phyloP scores from a whole-genome alignment of 2,113 vertebrate genomes.

The Perca schrenkii region DNA sequence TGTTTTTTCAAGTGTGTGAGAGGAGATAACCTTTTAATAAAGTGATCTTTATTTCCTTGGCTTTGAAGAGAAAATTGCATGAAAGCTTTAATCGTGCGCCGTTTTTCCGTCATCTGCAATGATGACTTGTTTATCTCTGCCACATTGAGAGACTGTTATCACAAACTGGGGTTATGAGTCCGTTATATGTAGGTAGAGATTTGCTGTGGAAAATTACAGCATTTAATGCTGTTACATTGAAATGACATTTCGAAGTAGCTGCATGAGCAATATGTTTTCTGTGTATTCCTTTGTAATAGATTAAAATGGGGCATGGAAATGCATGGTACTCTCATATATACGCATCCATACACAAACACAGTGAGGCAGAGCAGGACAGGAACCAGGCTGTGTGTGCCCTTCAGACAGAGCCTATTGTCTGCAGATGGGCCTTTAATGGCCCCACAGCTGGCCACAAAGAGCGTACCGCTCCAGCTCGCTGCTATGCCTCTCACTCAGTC shows the following conservation, averaged over 20 bases:
- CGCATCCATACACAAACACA: slow-evolving; percentile 69
- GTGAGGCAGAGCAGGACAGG: slow-evolving; percentile 67
- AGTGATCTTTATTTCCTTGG: slow-evolving; percentile 38
- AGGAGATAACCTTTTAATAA: slow-evolving; percentile 73
- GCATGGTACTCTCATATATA: slow-evolving; percentile 69
- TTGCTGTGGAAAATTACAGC: slow-evolving; percentile 13
- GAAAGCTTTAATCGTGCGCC: not conserved
- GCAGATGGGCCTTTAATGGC: slow-evolving; percentile 82
- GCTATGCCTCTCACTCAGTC: slow-evolving; percentile 51
- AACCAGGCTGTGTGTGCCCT: slow-evolving; percentile 73
- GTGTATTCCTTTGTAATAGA: slow-evolving; percentile 61
- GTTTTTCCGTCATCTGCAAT: slow-evolving; percentile 23
- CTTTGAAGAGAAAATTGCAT: slow-evolving; percentile 30
- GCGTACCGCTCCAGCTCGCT: slow-evolving; percentile 61
- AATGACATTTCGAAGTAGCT: slow-evolving; percentile 39
- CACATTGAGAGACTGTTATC: slow-evolving; percentile 27
- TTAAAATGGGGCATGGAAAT: slow-evolving; percentile 69
- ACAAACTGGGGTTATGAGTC: not conserved
- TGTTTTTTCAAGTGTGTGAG: slow-evolving; percentile 46
- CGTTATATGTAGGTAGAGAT: slow-evolving; percentile 15
- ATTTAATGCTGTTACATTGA: slow-evolving; percentile 20
- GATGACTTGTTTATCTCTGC: slow-evolving; percentile 34
- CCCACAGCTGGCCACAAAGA: slow-evolving; percentile 81
- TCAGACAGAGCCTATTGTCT: slow-evolving; percentile 84
- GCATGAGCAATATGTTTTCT: slow-evolving; percentile 34